Percentiles rank a stretch among this genome's conserved stretches.
Conservation (phyloP, 2,797 vertebrate genomes). For the Tokudaia tokunoshimensis region DNA sequence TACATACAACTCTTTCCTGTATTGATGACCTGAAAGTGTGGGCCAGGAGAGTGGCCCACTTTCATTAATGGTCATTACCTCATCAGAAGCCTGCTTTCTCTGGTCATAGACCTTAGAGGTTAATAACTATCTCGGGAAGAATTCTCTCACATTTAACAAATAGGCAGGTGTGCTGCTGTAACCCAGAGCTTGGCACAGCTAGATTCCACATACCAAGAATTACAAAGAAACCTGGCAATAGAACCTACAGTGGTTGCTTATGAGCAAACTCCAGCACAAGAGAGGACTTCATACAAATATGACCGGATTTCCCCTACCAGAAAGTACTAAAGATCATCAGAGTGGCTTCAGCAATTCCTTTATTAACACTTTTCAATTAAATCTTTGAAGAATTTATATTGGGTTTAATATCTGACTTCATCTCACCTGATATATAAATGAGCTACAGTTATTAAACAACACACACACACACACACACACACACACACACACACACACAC, state of each 20-base stretch:
- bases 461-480: neutral
- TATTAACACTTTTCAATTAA: slow-evolving; percentile 60
- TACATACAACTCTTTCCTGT: slow-evolving; percentile 71
- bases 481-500: neutral
- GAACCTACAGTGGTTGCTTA: slow-evolving; percentile 33
- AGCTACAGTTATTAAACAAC: neutral
- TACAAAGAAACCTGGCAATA: slow-evolving; percentile 35
- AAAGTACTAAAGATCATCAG: slow-evolving; percentile 40
- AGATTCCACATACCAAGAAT: slow-evolving; percentile 2
- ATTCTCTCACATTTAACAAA: slow-evolving; percentile 55
- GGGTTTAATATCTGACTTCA: slow-evolving; percentile 58
- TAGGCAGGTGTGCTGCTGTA: neutral
- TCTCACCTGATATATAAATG: slow-evolving; percentile 70
- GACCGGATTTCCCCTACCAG: slow-evolving; percentile 18
- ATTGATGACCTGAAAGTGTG: slow-evolving; percentile 71
- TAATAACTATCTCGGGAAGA: slow-evolving; percentile 60
- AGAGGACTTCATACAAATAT: slow-evolving; percentile 6
- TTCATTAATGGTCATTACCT: slow-evolving; percentile 68
- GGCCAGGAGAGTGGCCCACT: neutral
- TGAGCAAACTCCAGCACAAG: slow-evolving; percentile 11
- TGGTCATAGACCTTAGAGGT: slow-evolving; percentile 66
- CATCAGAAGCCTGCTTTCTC: slow-evolving; percentile 64
- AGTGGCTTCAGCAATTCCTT: neutral
- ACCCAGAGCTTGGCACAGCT: neutral
- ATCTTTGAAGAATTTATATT: slow-evolving; percentile 47